Percentiles rank a stretch among this genome's conserved stretches.
Conservation (phyloP, 2,888 invertebrate genomes). For the Scaptomyza cyrtandrae region DNA sequence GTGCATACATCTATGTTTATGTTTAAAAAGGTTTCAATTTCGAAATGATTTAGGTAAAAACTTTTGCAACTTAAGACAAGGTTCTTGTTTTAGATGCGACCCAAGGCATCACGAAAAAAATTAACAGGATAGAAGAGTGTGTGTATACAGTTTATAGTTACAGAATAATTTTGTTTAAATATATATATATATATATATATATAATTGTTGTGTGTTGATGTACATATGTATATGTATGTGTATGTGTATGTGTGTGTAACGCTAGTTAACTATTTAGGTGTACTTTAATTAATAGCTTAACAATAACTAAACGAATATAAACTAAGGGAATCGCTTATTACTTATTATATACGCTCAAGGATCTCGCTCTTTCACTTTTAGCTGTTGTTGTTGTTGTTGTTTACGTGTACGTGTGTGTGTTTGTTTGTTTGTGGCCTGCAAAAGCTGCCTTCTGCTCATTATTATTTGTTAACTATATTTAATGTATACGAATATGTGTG, state of each 20-base stretch:
- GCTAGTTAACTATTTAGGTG: constrained; percentile 62
- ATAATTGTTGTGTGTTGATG: constrained; percentile 24
- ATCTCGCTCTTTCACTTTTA: constrained; percentile 37
- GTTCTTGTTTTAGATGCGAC: constrained; percentile 84
- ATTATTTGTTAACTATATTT: constrained; percentile 18
- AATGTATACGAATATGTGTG: constrained; percentile 13
- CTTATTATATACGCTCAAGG: constrained; percentile 42
- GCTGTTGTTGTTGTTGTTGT: constrained; percentile 22
- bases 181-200: constrained; percentile 9
- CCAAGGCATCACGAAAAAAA: constrained; percentile 81
- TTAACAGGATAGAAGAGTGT: constrained; percentile 52
- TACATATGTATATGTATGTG: constrained; percentile 30
- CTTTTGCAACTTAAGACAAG: constrained; percentile 71
- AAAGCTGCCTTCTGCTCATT: constrained; percentile 42
- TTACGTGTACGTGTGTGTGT: constrained; percentile 11
- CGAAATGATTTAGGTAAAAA: constrained; percentile 61
- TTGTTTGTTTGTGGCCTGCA: constrained; percentile 34
- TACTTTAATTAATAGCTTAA: constrained; percentile 53
- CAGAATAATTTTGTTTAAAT: constrained; percentile 8
- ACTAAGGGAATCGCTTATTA: constrained; percentile 71
- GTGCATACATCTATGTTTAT: constrained; percentile 2
- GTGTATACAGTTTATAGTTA: constrained; percentile 53
- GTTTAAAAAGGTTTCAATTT: constrained; percentile 40
- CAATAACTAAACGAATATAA: constrained; percentile 70
- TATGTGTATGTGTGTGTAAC: constrained; percentile 40